Conservation (phyloP, 2,888 invertebrate genomes). For the Drosophila trichaetosa region DNA sequence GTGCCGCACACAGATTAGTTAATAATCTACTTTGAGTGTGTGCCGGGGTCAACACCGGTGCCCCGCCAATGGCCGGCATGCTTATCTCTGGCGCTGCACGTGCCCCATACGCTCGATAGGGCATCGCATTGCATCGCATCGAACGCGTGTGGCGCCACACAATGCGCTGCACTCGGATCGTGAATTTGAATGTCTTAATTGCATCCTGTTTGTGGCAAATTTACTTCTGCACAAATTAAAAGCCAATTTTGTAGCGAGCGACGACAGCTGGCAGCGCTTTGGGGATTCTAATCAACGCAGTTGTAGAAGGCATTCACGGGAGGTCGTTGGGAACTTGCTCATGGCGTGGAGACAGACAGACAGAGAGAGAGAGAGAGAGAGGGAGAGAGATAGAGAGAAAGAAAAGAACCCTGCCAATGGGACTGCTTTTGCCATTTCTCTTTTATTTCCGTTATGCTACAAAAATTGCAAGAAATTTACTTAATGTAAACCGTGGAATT, state of each 20-base stretch:
- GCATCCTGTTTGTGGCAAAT: slow-evolving; percentile 75
- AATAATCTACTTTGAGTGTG: slow-evolving; percentile 69
- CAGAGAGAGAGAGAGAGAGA: not conserved
- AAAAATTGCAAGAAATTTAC: slow-evolving; percentile 49
- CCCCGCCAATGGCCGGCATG: slow-evolving; percentile 23
- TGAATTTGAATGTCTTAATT: slow-evolving; percentile 72
- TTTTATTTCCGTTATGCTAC: slow-evolving; percentile 64
- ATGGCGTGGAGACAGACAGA: not conserved
- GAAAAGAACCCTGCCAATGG: slow-evolving; percentile 6
- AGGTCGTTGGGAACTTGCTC: not conserved
- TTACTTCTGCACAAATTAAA: slow-evolving; percentile 74
- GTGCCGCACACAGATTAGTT: slow-evolving; percentile 68
- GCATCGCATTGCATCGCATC: slow-evolving; percentile 8
- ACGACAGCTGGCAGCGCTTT: slow-evolving; percentile 54
- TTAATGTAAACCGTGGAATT: slow-evolving; percentile 26
- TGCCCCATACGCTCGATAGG: slow-evolving; percentile 20
- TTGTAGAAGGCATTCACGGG: slow-evolving; percentile 31
- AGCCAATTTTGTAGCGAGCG: slow-evolving; percentile 66
- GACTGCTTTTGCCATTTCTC: slow-evolving; percentile 40
- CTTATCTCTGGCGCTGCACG: slow-evolving; percentile 52
- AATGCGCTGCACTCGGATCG: slow-evolving; percentile 34
- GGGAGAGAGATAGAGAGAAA: not conserved
- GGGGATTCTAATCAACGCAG: slow-evolving; percentile 68
- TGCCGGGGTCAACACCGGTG: slow-evolving; percentile 34
- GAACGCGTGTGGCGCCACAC: slow-evolving; percentile 2